A percentile compares a stretch with the other conserved stretches of the same genome.
Evolutionary conservation across 1,140 invertebrate genomes (phyloP).

Genomic region (Drosophila repleta): DNA sequence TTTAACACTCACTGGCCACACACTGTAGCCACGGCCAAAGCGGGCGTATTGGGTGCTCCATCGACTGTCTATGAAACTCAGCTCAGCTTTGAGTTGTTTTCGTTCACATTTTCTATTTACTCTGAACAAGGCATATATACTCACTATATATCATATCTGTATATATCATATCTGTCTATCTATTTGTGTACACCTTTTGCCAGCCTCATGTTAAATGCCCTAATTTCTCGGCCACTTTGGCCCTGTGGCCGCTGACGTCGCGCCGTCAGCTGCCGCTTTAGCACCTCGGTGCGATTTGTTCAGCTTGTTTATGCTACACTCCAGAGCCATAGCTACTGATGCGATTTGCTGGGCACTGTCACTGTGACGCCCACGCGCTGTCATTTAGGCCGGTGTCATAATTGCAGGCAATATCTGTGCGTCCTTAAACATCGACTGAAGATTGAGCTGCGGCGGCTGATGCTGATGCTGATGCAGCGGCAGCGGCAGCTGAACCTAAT

Average conservation of each 20-base stretch:
- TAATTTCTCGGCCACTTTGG: conserved; percentile 57
- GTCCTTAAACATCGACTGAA: not conserved
- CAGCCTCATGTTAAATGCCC: conserved; percentile 71
- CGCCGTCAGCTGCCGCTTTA: conserved; percentile 36
- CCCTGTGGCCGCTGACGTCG: conserved; percentile 31
- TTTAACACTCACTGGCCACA: conserved; percentile 53
- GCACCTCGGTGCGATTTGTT: conserved; percentile 59
- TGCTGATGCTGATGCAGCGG: too few species aligned
- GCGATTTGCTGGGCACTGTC: not conserved
- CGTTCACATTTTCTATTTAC: not conserved
- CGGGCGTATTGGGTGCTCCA: not conserved
- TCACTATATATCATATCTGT: not conserved
- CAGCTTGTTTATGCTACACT: conserved; percentile 28
- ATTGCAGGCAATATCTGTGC: conserved; percentile 28
- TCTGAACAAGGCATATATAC: not conserved
- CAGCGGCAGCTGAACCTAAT: conserved; percentile 10
- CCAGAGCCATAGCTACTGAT: not conserved
- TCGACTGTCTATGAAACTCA: too few species aligned
- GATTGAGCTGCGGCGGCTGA: not conserved
- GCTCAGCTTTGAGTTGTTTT: not conserved
- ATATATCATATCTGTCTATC: not conserved
- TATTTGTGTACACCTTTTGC: conserved; percentile 28
- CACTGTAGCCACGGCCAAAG: not conserved
- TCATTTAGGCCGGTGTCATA: conserved; percentile 24
- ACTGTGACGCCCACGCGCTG: not conserved